phyloP scores from a whole-genome alignment of 2,797 vertebrate genomes.

The Lacerta agilis region DNA sequence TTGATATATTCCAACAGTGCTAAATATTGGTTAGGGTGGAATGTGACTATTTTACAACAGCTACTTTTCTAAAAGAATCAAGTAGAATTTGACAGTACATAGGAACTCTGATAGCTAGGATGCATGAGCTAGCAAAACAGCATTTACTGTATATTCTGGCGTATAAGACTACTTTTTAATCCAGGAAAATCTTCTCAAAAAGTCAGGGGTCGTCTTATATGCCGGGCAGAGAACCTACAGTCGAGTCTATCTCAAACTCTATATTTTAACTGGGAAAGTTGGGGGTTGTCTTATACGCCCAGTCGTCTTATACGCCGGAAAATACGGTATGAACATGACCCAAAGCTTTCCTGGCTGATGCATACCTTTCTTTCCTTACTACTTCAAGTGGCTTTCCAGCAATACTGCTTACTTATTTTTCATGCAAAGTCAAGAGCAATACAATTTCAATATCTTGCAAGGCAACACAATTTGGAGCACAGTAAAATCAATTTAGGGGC shows the following conservation, averaged over 20 bases:
- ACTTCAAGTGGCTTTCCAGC: not conserved
- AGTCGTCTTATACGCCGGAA: no score
- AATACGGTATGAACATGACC: not conserved
- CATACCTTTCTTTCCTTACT: not conserved
- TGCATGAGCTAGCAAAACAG: not conserved
- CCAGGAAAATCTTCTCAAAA: no score
- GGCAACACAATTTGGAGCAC: not conserved
- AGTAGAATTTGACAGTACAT: not conserved
- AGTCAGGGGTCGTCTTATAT: no score
- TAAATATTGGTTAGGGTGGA: not conserved
- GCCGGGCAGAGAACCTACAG: no score
- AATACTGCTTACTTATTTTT: not conserved
- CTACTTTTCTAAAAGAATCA: not conserved
- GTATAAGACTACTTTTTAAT: no score
- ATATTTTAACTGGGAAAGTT: no score
- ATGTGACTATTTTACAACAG: not conserved
- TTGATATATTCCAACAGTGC: not conserved
- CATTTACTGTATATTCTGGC: no score
- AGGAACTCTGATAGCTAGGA: not conserved
- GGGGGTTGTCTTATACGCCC: no score
- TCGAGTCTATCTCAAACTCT: no score
- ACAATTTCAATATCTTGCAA: not conserved
- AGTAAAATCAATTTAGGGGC: not conserved
- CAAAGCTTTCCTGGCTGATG: not conserved
- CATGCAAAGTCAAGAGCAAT: not conserved